phyloP scores from a whole-genome alignment of 2,888 invertebrate species.

The Gastrophysa polygoni region DNA sequence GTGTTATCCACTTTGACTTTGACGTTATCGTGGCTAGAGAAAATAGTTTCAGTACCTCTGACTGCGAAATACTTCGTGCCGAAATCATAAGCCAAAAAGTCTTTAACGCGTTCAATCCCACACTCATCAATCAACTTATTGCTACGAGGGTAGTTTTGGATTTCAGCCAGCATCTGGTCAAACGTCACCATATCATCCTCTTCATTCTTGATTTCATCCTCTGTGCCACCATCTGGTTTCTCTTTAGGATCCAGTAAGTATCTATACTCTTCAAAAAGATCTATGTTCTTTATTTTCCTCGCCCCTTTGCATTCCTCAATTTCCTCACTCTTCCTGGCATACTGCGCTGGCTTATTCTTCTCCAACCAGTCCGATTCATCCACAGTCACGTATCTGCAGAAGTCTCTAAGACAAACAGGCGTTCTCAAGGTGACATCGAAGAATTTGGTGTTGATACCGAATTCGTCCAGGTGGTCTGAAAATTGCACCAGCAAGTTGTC shows the following conservation, averaged over 20 bases:
- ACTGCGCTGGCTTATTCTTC: conserved; percentile 18
- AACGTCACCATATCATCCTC: conserved; percentile 28
- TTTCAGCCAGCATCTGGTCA: conserved; percentile 33
- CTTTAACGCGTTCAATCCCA: conserved; percentile 14
- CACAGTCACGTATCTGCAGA: conserved; percentile 41
- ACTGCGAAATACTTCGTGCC: conserved; percentile 37
- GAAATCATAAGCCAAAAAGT: conserved; percentile 42
- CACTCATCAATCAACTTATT: conserved; percentile 30
- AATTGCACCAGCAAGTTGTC: conserved; percentile 41
- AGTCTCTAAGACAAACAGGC: conserved; percentile 47
- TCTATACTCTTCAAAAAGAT: conserved; percentile 36
- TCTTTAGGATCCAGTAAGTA: conserved; percentile 30
- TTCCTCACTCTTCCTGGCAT: conserved; percentile 27
- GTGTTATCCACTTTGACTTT: conserved; percentile 44
- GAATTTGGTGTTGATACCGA: conserved; percentile 41
- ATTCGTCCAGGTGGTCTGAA: conserved; percentile 42
- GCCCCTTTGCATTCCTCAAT: conserved; percentile 37
- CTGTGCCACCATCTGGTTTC: conserved; percentile 16
- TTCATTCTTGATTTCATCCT: neutral
- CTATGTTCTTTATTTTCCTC: conserved; percentile 32
- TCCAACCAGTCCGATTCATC: conserved; percentile 39
- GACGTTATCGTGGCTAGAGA: conserved; percentile 45
- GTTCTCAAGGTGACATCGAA: conserved; percentile 40
- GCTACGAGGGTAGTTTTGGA: conserved; percentile 37
- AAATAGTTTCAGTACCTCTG: conserved; percentile 42